Percentiles rank a stretch among this genome's conserved stretches.
phyloP scores from a whole-genome alignment of 2,888 invertebrate species.

The Drosophila greeni region DNA sequence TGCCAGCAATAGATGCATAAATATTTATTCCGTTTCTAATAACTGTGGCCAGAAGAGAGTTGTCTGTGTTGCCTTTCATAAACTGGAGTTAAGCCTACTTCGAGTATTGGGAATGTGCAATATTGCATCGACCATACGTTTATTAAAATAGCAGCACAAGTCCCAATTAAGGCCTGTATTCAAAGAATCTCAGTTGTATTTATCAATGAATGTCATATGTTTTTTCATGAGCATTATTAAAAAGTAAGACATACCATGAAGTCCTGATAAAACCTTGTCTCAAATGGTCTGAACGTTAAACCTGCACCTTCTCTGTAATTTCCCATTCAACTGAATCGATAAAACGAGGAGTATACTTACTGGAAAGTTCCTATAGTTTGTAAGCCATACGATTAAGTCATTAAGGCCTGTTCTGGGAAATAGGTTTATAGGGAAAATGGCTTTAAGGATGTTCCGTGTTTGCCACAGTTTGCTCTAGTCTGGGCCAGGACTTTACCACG shows the following conservation, averaged over 20 bases:
- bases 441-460: slow-evolving; percentile 6
- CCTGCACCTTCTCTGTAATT: background rate
- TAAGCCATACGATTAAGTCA: background rate
- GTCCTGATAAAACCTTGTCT: background rate
- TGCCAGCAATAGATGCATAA: background rate
- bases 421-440: background rate
- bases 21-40: background rate
- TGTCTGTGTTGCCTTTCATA: too few relatives aligned
- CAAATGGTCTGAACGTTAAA: background rate
- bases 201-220: background rate
- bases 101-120: background rate
- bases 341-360: too few relatives aligned
- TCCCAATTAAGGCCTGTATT: background rate
- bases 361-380: background rate
- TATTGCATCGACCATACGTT: background rate
- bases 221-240: background rate
- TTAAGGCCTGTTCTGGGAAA: background rate
- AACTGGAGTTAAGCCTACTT: too few relatives aligned
- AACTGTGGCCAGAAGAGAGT: background rate
- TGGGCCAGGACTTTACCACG: background rate
- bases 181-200: background rate
- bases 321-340: background rate
- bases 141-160: background rate
- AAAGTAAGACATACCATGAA: background rate
- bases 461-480: background rate